Evolutionary conservation across 2,797 vertebrate genomes (phyloP).

Genomic region (Manis pentadactyla): DNA sequence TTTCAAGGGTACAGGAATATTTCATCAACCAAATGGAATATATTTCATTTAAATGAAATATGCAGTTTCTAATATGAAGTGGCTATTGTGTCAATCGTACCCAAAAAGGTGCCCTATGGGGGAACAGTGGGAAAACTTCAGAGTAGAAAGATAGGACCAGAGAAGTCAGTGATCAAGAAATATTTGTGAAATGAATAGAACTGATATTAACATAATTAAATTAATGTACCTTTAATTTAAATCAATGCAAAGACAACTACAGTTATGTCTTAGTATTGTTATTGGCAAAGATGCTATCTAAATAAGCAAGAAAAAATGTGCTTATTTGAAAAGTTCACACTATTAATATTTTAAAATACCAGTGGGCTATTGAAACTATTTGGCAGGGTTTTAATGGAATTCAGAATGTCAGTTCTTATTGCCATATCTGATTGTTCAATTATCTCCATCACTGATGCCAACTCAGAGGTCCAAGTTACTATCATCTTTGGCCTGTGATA

Average conservation of each 20-base stretch:
- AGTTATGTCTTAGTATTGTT: neutral
- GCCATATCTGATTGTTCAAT: conserved; percentile 36
- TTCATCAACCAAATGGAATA: conserved; percentile 16
- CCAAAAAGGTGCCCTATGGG: neutral
- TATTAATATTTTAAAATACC: conserved; percentile 49
- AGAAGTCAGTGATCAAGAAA: neutral
- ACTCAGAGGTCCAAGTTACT: neutral
- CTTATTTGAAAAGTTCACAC: neutral
- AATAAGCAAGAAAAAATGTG: neutral
- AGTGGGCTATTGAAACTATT: neutral
- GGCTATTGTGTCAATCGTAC: neutral
- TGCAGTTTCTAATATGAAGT: neutral
- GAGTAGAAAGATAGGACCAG: neutral
- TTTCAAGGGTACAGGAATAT: neutral
- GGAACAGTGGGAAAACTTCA: neutral
- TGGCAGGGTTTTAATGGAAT: conserved; percentile 19
- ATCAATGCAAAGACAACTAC: neutral
- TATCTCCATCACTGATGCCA: neutral
- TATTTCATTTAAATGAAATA: conserved; percentile 26
- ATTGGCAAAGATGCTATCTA: neutral
- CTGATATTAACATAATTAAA: neutral
- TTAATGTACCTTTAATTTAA: neutral
- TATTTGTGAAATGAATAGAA: neutral
- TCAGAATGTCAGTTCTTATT: conserved; percentile 16
- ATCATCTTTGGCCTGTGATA: neutral